Conservation (phyloP, 2,888 invertebrate species). For the Diaperis boleti region DNA sequence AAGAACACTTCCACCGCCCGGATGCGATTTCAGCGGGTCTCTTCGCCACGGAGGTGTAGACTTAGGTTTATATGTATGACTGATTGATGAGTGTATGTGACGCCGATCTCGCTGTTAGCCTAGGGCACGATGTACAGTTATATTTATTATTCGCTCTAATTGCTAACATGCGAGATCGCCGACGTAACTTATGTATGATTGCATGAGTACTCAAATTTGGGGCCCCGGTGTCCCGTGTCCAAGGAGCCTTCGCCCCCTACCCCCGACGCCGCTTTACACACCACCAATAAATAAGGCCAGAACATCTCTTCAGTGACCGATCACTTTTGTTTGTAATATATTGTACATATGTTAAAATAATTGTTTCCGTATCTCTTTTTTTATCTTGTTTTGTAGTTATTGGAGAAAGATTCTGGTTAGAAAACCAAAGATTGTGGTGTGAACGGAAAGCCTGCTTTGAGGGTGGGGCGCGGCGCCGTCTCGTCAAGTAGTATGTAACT, state of each 20-base stretch:
- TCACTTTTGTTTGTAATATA: slow-evolving; percentile 54
- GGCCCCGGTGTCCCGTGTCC: slow-evolving; percentile 53
- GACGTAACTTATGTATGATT: slow-evolving; percentile 57
- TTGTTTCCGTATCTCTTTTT: slow-evolving; percentile 43
- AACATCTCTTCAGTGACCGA: slow-evolving; percentile 46
- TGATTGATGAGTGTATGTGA: slow-evolving; percentile 48
- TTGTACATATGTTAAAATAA: slow-evolving; percentile 57
- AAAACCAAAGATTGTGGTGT: slow-evolving; percentile 65
- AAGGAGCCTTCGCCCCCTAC: slow-evolving; percentile 52
- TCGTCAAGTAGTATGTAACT: slow-evolving; percentile 58
- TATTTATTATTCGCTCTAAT: slow-evolving; percentile 59
- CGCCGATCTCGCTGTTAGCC: slow-evolving; percentile 51
- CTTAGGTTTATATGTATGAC: slow-evolving; percentile 51
- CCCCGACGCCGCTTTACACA: slow-evolving; percentile 52
- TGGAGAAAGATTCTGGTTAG: slow-evolving; percentile 55
- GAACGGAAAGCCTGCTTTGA: slow-evolving; percentile 55
- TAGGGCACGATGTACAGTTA: slow-evolving; percentile 60
- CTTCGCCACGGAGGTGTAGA: slow-evolving; percentile 83
- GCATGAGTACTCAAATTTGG: slow-evolving; percentile 53
- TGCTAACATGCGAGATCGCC: slow-evolving; percentile 54
- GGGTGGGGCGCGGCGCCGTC: slow-evolving; percentile 52
- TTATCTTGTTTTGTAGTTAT: slow-evolving; percentile 50
- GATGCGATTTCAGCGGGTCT: slow-evolving; percentile 69
- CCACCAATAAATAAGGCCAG: slow-evolving; percentile 55
- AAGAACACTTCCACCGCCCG: slow-evolving; percentile 79